Evolutionary conservation across 2,888 invertebrate species (phyloP).

Genomic region (Magallana nippona): DNA sequence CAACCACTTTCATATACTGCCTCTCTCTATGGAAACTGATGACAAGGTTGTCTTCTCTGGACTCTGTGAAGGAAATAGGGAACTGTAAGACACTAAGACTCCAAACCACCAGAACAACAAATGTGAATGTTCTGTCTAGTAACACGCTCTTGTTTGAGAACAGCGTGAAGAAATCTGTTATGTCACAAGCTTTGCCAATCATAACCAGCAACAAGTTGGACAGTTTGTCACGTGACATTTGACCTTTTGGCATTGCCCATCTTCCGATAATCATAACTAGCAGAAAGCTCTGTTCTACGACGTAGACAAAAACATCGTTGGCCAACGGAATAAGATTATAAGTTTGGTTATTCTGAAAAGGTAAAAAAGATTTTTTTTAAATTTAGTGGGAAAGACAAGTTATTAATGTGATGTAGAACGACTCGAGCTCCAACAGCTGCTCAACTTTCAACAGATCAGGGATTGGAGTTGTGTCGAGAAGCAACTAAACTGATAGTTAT

Average conservation of each 20-base stretch:
- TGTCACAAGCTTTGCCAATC: constrained; percentile 49
- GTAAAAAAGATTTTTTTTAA: too few relatives aligned
- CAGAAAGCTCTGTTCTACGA: constrained; percentile 47
- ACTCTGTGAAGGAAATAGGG: constrained; percentile 43
- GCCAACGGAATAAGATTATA: background rate
- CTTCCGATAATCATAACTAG: constrained; percentile 46
- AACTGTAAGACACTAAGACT: constrained; percentile 49
- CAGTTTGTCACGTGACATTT: constrained; percentile 45
- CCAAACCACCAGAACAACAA: constrained; percentile 44
- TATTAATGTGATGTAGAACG: too few relatives aligned
- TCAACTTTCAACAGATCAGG: too few relatives aligned
- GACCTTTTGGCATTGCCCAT: constrained; percentile 47
- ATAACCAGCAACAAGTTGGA: constrained; percentile 45
- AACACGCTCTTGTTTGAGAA: constrained; percentile 39
- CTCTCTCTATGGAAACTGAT: background rate
- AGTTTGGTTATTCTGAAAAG: background rate
- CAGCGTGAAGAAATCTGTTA: constrained; percentile 48
- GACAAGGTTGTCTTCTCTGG: constrained; percentile 1
- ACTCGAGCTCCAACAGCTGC: too few relatives aligned
- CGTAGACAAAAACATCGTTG: constrained; percentile 41
- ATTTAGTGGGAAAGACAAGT: too few relatives aligned
- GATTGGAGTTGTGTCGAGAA: too few relatives aligned
- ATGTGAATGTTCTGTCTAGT: constrained; percentile 22
- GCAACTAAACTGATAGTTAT: too few relatives aligned
- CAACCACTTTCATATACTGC: background rate